Base-by-base conservation (phyloP, 1,140 invertebrate genomes). In the Tribolium castaneum region DNA sequence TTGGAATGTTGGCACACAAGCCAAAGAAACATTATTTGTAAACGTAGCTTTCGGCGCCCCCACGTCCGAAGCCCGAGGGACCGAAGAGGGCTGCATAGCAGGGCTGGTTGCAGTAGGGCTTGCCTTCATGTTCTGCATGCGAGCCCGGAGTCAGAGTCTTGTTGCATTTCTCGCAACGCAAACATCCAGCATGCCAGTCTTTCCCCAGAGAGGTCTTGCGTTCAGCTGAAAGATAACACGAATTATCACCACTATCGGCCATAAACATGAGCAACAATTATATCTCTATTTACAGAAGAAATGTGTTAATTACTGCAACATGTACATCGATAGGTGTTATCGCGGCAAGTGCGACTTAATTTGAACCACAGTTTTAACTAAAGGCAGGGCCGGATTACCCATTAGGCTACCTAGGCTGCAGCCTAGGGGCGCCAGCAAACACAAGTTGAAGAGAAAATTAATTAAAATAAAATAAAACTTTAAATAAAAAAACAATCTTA, bases 111-210 rank as follows among this genome's bases (percentile, higher is more conserved):
- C 94, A 95, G 84, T 94, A 95, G 1, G 94, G 94, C 83, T 94
- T 94, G 66, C 92, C 92, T 54, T 94, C 93, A 81, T 93, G 92
- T 87, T 95, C 91, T 6, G 91, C 89, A 85, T 95, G 93, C 34
- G 88, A 89, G 9, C 94, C 94, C 2, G 93, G 90, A 16, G 91
- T 90, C 25, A 95, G 85, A 0, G 93, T 94, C 85, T 95, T 95
- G 84, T 92, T 93, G 84, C 94, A 95, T 85, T 94, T 94, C 84
- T 92, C 92, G 85, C 94, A 95, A 76, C 90, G 89, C 62, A 95
- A 86, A 85, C 94, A 95, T 7, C 88, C 88, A 5, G 91, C 86
- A 80, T 95, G 94, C 94, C 94, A 95, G 84, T 95, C 94, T 85
- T 95, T 95, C 3, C 94, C 94, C 54, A 95, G 84, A 7, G 93